A percentile compares a stretch with the other conserved stretches of the same genome.
Conservation (phyloP, 2,113 vertebrate species). For the Ceyx melanurus region DNA sequence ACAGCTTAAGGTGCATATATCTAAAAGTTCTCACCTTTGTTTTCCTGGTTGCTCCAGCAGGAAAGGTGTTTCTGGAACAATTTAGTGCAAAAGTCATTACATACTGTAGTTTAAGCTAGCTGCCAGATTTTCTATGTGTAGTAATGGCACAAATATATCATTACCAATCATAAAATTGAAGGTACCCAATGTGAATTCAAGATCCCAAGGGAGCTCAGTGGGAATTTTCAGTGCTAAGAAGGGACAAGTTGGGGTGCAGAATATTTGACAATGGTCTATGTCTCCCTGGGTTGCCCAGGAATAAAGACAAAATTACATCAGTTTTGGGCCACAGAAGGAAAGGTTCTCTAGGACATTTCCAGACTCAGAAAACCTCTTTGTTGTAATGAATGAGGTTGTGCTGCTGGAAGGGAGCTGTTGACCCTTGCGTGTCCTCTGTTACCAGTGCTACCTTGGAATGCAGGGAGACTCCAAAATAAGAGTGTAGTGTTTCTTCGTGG, state of each 20-base stretch:
- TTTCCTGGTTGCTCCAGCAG: neutral
- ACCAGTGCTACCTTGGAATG: conserved; percentile 60
- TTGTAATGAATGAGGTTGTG: conserved; percentile 25
- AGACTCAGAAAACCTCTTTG: conserved; percentile 19
- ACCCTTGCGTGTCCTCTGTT: conserved; percentile 51
- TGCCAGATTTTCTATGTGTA: neutral
- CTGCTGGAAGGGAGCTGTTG: conserved; percentile 49
- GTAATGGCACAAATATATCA: neutral
- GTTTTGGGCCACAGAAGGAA: neutral
- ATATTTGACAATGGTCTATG: neutral
- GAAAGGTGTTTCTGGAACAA: neutral
- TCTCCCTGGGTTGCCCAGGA: neutral
- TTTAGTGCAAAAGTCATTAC: neutral
- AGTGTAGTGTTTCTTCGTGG: conserved; percentile 59
- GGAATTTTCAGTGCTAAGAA: neutral
- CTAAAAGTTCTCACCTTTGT: neutral
- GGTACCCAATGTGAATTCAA: neutral
- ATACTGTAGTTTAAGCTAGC: neutral
- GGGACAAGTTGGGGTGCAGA: neutral
- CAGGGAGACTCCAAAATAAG: conserved; percentile 57
- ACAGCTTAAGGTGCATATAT: neutral
- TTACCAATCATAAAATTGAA: neutral
- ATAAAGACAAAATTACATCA: neutral
- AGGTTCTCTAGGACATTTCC: conserved; percentile 24
- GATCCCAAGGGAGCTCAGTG: neutral